Evolutionary conservation across 2,888 invertebrate species (phyloP), one percentile per base, ranked within the genome.

Genomic region (Pristionchus fissidentatus): DNA sequence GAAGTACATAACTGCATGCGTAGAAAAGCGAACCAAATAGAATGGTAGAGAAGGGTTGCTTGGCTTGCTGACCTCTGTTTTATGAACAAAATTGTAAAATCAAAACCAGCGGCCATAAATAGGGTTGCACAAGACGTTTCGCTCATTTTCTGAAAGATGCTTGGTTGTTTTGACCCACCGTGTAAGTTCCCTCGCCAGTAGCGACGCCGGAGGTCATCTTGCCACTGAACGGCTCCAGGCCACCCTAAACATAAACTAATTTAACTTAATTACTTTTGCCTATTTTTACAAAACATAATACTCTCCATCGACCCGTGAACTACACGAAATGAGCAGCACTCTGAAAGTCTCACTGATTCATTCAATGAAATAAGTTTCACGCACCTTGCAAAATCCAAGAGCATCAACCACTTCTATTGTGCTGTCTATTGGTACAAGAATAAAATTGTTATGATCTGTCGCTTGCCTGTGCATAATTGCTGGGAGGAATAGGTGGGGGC

Each of bases 131-230:
- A n/a, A n/a, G n/a, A n/a, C n/a, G n/a, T n/a, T n/a, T n/a, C n/a
- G n/a, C n/a, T n/a, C n/a, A n/a, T n/a, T n/a, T n/a, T n/a, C n/a
- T n/a, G n/a, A n/a, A n/a, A n/a, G n/a, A n/a, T n/a, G n/a, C n/a
- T n/a, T n/a, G n/a, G n/a, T n/a, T n/a, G n/a, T n/a, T n/a, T 29
- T 19, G 3, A 35, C 26, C 0, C 35, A 78, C 78, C 35, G 19
- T 7, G n/a, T 78, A 78, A 13, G 41, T 55, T 35, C 78, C 78
- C 38, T 78, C 78, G 3, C 78, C 78, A 10, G 78, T 41, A 1
- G 35, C 38, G 8, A 78, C 78, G 13, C 78, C 78, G 0, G 78
- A 55, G 0, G 78, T 38, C 1, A 78, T 32, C 19, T 75, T 75
- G 15, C 46, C 75, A 41, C 46, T 46, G 75, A 75, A 75, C 15